A percentile compares a stretch with the other conserved stretches of the same genome.
phyloP scores from a whole-genome alignment of 2,888 invertebrate genomes.

The Tetranychus piercei region DNA sequence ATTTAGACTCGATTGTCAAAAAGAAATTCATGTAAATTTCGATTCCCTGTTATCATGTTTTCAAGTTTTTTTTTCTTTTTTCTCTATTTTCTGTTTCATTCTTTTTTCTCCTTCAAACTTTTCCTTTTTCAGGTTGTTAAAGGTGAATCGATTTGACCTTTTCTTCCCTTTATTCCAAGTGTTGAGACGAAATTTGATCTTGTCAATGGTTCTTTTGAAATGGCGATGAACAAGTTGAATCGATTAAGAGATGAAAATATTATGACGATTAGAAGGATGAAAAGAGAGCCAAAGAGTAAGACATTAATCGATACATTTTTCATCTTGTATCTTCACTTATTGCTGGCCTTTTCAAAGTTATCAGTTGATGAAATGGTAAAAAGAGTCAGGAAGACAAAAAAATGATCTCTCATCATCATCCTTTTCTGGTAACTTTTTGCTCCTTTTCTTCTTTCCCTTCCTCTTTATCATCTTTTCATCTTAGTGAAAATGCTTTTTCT shows the following conservation, averaged over 20 bases:
- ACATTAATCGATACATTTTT: neutral
- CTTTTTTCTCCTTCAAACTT: too few species aligned
- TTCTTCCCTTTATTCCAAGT: neutral
- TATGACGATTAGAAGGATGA: neutral
- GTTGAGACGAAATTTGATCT: neutral
- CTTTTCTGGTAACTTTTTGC: neutral
- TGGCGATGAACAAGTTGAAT: neutral
- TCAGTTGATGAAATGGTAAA: neutral
- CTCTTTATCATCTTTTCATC: neutral
- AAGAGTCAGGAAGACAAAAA: neutral
- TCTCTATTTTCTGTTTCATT: too few species aligned
- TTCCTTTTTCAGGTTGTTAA: neutral
- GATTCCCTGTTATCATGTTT: neutral
- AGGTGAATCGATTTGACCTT: conserved; percentile 1
- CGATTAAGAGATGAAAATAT: neutral
- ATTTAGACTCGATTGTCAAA: neutral
- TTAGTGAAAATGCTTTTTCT: neutral
- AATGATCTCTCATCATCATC: neutral
- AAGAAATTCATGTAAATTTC: neutral
- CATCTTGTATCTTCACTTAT: neutral
- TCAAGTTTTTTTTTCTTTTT: too few species aligned
- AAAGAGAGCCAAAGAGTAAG: neutral
- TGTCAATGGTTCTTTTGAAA: neutral
- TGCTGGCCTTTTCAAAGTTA: neutral
- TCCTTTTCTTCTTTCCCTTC: conserved; percentile 5